Percentiles rank a stretch among this genome's conserved stretches.
phyloP scores from a whole-genome alignment of 1,140 invertebrate species.

The Cryptotermes secundus region DNA sequence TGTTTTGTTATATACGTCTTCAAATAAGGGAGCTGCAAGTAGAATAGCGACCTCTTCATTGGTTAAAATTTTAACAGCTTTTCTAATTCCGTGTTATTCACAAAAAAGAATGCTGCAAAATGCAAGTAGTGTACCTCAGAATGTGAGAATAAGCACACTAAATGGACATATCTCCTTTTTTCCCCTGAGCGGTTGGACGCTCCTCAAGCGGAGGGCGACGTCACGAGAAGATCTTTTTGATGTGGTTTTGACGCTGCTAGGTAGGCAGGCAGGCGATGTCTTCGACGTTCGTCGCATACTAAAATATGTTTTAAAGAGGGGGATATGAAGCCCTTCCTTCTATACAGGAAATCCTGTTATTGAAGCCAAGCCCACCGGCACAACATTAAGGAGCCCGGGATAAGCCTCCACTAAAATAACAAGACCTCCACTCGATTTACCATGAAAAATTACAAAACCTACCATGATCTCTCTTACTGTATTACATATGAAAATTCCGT shows the following conservation, averaged over 20 bases:
- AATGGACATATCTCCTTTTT: neutral
- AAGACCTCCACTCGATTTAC: neutral
- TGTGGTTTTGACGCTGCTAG: constrained; percentile 14
- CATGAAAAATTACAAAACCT: neutral
- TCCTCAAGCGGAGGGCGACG: neutral
- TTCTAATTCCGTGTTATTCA: too few relatives aligned
- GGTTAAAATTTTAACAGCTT: too few relatives aligned
- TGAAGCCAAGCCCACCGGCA: neutral
- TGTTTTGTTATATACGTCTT: too few relatives aligned
- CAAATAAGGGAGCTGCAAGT: too few relatives aligned
- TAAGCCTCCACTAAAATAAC: neutral
- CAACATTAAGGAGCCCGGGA: neutral
- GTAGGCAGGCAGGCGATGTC: constrained; percentile 1
- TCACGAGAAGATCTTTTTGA: constrained; percentile 10
- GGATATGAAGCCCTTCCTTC: constrained; percentile 18
- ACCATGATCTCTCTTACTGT: neutral
- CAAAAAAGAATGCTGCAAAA: too few relatives aligned
- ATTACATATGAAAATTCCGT: neutral
- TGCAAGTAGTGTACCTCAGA: too few relatives aligned
- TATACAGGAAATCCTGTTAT: constrained; percentile 11
- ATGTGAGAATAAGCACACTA: too few relatives aligned
- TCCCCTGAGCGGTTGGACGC: neutral
- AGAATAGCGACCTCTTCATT: too few relatives aligned
- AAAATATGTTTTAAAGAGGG: constrained; percentile 14
- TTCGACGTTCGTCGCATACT: constrained; percentile 1